Percentiles rank a stretch among this genome's conserved stretches.
Evolutionary conservation across 2,797 vertebrate genomes (phyloP).

Genomic region (Hozukius guyotensis): DNA sequence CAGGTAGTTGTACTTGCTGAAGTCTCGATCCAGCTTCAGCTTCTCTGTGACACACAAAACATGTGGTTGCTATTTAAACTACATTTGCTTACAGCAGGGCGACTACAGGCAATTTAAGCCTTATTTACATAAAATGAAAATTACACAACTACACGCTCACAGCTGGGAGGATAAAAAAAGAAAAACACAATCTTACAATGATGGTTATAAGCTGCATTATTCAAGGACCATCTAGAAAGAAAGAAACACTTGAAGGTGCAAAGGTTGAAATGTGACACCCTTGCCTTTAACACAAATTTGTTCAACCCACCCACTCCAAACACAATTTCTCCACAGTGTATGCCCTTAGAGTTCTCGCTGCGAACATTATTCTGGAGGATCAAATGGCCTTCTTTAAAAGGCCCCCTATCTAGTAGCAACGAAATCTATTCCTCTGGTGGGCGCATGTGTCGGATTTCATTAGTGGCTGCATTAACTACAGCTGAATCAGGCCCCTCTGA

Average conservation of each 20-base stretch:
- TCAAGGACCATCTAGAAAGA: background rate
- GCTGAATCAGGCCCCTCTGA: slow-evolving; percentile 58
- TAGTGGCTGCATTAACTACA: slow-evolving; percentile 64
- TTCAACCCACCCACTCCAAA: slow-evolving; percentile 1
- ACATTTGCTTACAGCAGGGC: background rate
- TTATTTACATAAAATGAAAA: slow-evolving; percentile 25
- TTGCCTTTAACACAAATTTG: background rate
- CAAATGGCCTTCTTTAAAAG: slow-evolving; percentile 61
- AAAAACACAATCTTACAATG: background rate
- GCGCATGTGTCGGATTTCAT: slow-evolving; percentile 68
- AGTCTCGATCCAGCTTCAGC: slow-evolving; percentile 93
- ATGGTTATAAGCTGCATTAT: background rate
- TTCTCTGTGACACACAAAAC: slow-evolving; percentile 83
- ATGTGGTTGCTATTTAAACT: slow-evolving; percentile 11
- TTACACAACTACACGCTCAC: background rate
- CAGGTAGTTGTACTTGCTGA: slow-evolving; percentile 98
- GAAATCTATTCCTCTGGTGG: slow-evolving; percentile 65
- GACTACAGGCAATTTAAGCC: background rate
- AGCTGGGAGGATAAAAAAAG: background rate
- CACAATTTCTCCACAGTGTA: background rate
- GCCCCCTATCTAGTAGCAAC: slow-evolving; percentile 46
- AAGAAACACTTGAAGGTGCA: background rate
- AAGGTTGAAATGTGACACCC: slow-evolving; percentile 1
- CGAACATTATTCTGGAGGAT: slow-evolving; percentile 49
- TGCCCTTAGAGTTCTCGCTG: slow-evolving; percentile 18